Evolutionary conservation across 2,797 vertebrate genomes (phyloP).

Genomic region (Lutjanus campechanus): DNA sequence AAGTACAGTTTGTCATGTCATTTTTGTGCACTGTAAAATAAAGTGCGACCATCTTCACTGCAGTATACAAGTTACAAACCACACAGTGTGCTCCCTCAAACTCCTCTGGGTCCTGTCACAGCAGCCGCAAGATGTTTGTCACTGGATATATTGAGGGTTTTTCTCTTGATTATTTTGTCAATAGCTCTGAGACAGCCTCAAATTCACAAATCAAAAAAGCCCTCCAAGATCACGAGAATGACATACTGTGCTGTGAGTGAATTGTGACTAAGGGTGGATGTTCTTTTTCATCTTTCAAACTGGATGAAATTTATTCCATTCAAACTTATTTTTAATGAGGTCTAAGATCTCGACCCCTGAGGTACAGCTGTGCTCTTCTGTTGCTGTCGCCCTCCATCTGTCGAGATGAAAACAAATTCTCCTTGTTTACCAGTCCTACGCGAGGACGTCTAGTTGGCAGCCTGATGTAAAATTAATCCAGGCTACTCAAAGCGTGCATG

Average conservation of each 20-base stretch:
- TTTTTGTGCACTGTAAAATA: too few species aligned
- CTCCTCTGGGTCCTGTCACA: neutral
- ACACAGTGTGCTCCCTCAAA: slow-evolving; percentile 7
- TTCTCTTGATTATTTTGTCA: slow-evolving; percentile 38
- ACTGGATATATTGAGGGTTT: slow-evolving; percentile 23
- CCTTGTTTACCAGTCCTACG: slow-evolving; percentile 64
- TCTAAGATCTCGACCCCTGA: slow-evolving; percentile 70
- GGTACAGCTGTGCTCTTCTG: slow-evolving; percentile 55
- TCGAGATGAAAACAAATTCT: slow-evolving; percentile 70
- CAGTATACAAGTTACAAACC: neutral
- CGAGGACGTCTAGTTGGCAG: slow-evolving; percentile 54
- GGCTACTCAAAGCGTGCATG: slow-evolving; percentile 37
- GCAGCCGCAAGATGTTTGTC: slow-evolving; percentile 1
- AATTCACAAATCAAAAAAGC: slow-evolving; percentile 5
- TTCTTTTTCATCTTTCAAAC: slow-evolving; percentile 64
- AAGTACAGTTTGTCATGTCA: too few species aligned
- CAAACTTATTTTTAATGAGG: slow-evolving; percentile 64
- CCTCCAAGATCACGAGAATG: slow-evolving; percentile 9
- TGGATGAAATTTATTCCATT: slow-evolving; percentile 53
- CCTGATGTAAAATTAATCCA: slow-evolving; percentile 68
- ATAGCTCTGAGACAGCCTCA: slow-evolving; percentile 8
- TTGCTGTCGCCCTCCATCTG: slow-evolving; percentile 65
- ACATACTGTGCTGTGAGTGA: slow-evolving; percentile 18
- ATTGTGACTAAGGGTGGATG: slow-evolving; percentile 36
- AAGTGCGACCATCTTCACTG: neutral